phyloP scores from a whole-genome alignment of 2,797 vertebrate genomes.

The Sphaeramia orbicularis region DNA sequence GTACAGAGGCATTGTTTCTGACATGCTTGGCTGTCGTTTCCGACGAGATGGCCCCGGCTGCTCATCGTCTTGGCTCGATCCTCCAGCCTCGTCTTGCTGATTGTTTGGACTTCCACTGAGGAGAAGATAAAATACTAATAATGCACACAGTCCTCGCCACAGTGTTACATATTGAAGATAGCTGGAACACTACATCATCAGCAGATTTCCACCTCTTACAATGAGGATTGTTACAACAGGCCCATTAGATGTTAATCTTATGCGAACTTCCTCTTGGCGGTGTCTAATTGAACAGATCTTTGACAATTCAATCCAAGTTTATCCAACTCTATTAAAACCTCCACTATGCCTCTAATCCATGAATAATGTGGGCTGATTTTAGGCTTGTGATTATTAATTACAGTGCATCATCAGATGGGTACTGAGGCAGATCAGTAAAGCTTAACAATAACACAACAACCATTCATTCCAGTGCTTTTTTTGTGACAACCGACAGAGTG shows the following conservation, averaged over 20 bases:
- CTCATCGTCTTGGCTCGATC: conserved; percentile 84
- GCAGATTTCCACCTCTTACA: too few relatives aligned
- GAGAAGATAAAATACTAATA: conserved; percentile 12
- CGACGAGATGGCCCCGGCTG: conserved; percentile 91
- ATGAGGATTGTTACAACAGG: neutral
- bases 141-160: neutral
- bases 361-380: conserved; percentile 51
- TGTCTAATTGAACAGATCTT: conserved; percentile 53
- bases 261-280: conserved; percentile 32
- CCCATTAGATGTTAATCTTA: conserved; percentile 31
- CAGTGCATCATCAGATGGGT: conserved; percentile 12
- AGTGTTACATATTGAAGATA: too few relatives aligned
- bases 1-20: conserved; percentile 96
- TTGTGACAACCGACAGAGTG: too few relatives aligned
- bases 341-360: conserved; percentile 32
- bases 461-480: too few relatives aligned
- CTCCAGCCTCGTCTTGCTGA: conserved; percentile 74
- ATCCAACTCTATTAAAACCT: conserved; percentile 43
- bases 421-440: conserved; percentile 8
- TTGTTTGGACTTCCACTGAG: conserved; percentile 88
- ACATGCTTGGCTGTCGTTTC: conserved; percentile 96
- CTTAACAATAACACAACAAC: too few relatives aligned
- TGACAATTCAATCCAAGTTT: conserved; percentile 62
- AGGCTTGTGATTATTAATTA: conserved; percentile 52
- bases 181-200: too few relatives aligned